A percentile compares a stretch with the other conserved stretches of the same genome.
Evolutionary conservation across 2,888 invertebrate species (phyloP).

Genomic region (Ceratothoa steindachneri): DNA sequence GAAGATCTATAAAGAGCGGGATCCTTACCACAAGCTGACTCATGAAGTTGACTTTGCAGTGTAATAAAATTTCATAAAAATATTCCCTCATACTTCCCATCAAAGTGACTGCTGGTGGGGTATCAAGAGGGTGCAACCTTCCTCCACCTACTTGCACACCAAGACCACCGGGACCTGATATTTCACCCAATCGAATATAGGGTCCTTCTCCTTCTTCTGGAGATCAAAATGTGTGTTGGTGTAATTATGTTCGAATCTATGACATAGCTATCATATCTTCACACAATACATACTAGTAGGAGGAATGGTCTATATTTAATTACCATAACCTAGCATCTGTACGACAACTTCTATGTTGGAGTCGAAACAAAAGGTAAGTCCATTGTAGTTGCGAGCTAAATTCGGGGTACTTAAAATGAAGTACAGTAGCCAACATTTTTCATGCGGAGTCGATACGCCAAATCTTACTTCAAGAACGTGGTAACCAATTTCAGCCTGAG

Average conservation of each 20-base stretch:
- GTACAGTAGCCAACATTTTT: neutral
- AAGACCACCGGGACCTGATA: conserved; percentile 32
- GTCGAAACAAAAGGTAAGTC: neutral
- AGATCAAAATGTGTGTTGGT: too few relatives aligned
- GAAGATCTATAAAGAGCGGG: too few relatives aligned
- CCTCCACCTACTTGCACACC: conserved; percentile 35
- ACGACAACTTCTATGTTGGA: neutral
- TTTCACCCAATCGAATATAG: conserved; percentile 32
- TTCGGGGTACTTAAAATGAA: neutral
- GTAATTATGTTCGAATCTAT: neutral
- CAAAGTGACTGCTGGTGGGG: conserved; percentile 35
- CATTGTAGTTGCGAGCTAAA: neutral
- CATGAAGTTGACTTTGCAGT: conserved; percentile 27
- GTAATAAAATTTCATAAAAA: conserved; percentile 25
- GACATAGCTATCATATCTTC: neutral
- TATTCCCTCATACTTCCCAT: conserved; percentile 23
- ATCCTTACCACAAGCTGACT: conserved; percentile 20
- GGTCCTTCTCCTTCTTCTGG: conserved; percentile 36
- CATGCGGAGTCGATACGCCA: neutral
- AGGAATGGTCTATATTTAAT: too few relatives aligned
- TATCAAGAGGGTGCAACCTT: conserved; percentile 31
- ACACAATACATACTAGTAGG: too few relatives aligned
- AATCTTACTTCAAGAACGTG: neutral
- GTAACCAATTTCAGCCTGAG: neutral
- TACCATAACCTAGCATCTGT: neutral